phyloP scores from a whole-genome alignment of 2,113 vertebrate species.

The Hippocampus abdominalis region DNA sequence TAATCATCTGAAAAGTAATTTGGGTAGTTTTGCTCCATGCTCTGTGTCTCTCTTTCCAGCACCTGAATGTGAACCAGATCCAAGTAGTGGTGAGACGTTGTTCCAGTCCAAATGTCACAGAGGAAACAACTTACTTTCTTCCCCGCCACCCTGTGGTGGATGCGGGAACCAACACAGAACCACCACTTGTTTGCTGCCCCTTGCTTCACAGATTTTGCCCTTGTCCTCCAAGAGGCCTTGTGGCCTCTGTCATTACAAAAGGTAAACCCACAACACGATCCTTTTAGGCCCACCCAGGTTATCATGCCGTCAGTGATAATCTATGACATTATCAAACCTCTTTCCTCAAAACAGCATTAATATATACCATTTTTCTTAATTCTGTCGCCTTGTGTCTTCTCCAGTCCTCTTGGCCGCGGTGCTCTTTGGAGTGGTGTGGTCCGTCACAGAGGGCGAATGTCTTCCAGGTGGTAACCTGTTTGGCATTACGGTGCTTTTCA shows the following conservation, averaged over 20 bases:
- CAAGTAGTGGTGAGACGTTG: slow-evolving; percentile 64
- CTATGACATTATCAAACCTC: not conserved
- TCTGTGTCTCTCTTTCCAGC: slow-evolving; percentile 31
- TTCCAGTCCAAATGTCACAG: slow-evolving; percentile 68
- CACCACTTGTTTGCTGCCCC: slow-evolving; percentile 55
- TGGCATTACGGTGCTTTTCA: slow-evolving; percentile 84
- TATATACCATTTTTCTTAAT: not conserved
- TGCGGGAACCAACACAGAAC: slow-evolving; percentile 72
- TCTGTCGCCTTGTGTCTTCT: slow-evolving; percentile 29
- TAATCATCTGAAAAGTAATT: not conserved
- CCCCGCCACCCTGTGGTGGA: slow-evolving; percentile 62
- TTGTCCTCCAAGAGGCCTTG: slow-evolving; percentile 84
- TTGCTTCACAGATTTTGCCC: slow-evolving; percentile 69
- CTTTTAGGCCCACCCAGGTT: not conserved
- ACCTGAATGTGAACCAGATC: slow-evolving; percentile 67
- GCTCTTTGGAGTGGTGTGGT: slow-evolving; percentile 87
- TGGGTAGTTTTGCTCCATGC: not conserved
- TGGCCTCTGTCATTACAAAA: slow-evolving; percentile 80
- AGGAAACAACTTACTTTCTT: slow-evolving; percentile 68
- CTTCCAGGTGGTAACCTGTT: slow-evolving; percentile 92
- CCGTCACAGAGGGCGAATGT: slow-evolving; percentile 83
- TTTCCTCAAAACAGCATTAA: not conserved
- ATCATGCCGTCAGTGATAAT: not conserved
- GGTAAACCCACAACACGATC: slow-evolving; percentile 58
- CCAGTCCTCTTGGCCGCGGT: slow-evolving; percentile 78